phyloP scores from a whole-genome alignment of 1,140 invertebrate genomes.

The Rhopalosiphum maidis region DNA sequence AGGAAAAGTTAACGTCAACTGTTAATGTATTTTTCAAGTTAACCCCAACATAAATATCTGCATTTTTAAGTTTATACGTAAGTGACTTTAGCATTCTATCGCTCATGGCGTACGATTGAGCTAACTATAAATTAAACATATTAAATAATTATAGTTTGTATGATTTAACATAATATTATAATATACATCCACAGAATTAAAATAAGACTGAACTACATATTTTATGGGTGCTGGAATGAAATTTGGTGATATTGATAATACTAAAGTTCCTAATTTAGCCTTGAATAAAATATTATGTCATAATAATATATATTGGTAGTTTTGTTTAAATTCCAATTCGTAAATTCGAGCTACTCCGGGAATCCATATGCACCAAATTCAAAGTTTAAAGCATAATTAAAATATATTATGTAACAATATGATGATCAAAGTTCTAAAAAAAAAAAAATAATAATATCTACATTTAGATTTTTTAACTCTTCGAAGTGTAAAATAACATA shows the following conservation, averaged over 20 bases:
- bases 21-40: conserved; percentile 89
- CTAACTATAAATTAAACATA: background rate
- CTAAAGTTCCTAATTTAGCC: conserved; percentile 55
- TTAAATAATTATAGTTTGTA: conserved; percentile 15
- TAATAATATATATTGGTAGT: conserved; percentile 8
- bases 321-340: background rate
- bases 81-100: background rate
- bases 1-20: conserved; percentile 78
- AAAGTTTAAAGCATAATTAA: background rate
- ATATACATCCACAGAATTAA: background rate
- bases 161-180: background rate
- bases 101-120: background rate
- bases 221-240: conserved; percentile 54
- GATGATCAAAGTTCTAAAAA: background rate
- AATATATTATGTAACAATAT: background rate
- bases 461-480: background rate
- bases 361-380: background rate
- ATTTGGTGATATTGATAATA: conserved; percentile 50
- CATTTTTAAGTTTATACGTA: background rate
- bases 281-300: conserved; percentile 4
- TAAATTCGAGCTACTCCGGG: background rate
- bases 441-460: background rate
- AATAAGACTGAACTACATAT: conserved; percentile 53
- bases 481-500: background rate
- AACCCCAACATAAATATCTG: conserved; percentile 77